A percentile compares a stretch with the other conserved stretches of the same genome.
Conservation (phyloP, 2,797 vertebrate species). For the Cossypha caffra region DNA sequence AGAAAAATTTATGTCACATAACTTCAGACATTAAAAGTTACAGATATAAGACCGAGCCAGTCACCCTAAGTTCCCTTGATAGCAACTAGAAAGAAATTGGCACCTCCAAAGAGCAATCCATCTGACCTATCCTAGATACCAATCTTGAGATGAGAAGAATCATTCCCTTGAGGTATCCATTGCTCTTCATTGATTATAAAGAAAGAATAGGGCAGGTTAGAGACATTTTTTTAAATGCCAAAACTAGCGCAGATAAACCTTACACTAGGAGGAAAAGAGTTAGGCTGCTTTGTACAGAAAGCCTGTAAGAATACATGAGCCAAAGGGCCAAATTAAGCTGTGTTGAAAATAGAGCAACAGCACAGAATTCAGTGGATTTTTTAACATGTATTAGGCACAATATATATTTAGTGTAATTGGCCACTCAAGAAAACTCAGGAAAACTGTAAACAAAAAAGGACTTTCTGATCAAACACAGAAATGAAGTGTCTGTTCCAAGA, state of each 20-base stretch:
- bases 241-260: neutral
- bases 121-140: neutral
- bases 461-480: neutral
- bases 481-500: neutral
- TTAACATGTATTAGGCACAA: neutral
- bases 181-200: neutral
- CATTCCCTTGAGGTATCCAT: neutral
- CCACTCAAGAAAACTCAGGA: neutral
- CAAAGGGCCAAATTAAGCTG: neutral
- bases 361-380: neutral
- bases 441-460: neutral
- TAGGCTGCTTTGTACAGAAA: neutral
- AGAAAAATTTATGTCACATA: constrained; percentile 15
- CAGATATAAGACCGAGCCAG: neutral
- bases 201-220: neutral
- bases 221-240: neutral
- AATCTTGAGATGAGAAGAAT: neutral
- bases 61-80: neutral
- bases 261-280: neutral
- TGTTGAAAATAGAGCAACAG: neutral
- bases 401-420: neutral
- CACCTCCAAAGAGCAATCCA: neutral
- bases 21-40: constrained; percentile 7
- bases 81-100: neutral
- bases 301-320: neutral